Conservation (phyloP, 2,113 vertebrate species). For the Poeciliopsis retropinna region DNA sequence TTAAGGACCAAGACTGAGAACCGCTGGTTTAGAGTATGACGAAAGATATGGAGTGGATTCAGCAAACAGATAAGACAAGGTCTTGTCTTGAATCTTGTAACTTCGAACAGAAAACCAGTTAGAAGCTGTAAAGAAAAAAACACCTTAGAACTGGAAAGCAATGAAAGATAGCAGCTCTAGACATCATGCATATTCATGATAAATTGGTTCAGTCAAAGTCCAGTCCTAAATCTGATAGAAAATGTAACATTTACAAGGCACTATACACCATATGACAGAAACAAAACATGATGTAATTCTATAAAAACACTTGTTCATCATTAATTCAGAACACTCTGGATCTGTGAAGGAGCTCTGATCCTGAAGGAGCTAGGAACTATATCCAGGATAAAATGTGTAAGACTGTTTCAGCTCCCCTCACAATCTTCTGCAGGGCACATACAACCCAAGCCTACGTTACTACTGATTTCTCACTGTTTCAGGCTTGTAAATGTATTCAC, state of each 20-base stretch:
- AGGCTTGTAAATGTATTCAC: conserved; percentile 67
- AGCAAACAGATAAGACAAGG: too few species aligned
- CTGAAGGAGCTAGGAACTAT: too few species aligned
- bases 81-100: too few species aligned
- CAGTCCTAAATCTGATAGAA: too few species aligned
- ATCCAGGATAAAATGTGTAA: background rate
- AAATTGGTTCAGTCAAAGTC: background rate
- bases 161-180: background rate
- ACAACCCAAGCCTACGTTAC: background rate
- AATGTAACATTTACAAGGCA: too few species aligned
- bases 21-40: too few species aligned
- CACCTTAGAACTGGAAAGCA: too few species aligned
- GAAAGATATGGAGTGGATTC: too few species aligned
- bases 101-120: background rate
- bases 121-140: background rate
- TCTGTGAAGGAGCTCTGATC: background rate
- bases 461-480: conserved; percentile 92
- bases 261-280: too few species aligned
- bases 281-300: background rate
- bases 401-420: background rate
- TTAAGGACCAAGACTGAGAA: too few species aligned
- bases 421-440: background rate
- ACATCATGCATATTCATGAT: background rate
- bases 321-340: background rate
- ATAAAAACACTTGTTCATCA: background rate